Percentiles rank a stretch among this genome's conserved stretches.
Conservation (phyloP, 2,113 vertebrate genomes). For the Lepisosteus osseus region DNA sequence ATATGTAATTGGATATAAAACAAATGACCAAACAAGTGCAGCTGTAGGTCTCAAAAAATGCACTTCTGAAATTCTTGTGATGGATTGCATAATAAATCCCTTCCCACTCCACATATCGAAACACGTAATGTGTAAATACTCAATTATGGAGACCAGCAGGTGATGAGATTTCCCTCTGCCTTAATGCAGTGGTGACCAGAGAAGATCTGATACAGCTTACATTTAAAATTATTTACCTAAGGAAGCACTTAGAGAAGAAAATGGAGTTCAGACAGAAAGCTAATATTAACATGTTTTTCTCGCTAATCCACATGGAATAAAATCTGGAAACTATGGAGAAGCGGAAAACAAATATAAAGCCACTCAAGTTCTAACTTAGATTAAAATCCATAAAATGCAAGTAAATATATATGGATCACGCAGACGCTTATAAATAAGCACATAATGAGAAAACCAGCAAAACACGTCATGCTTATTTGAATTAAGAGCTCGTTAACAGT, state of each 20-base stretch:
- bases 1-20: neutral
- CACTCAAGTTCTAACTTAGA: too few relatives aligned
- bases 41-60: neutral
- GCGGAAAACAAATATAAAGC: too few relatives aligned
- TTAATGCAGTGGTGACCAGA: neutral
- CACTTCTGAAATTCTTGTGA: neutral
- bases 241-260: constrained; percentile 20
- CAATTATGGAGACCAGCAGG: neutral
- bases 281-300: constrained; percentile 3
- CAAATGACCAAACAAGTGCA: neutral
- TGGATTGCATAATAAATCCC: neutral
- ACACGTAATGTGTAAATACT: neutral
- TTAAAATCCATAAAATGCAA: too few relatives aligned
- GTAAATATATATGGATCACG: too few relatives aligned
- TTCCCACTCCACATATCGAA: neutral
- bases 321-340: too few relatives aligned
- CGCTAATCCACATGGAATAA: too few relatives aligned
- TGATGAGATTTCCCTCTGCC: neutral
- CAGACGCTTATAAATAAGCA: too few relatives aligned
- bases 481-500: too few relatives aligned
- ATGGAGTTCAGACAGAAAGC: neutral
- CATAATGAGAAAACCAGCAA: too few relatives aligned
- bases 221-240: constrained; percentile 12
- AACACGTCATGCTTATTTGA: too few relatives aligned
- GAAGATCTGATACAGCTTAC: constrained; percentile 10